Evolutionary conservation across 2,888 invertebrate genomes (phyloP).

Genomic region (Barypeithes pellucidus): DNA sequence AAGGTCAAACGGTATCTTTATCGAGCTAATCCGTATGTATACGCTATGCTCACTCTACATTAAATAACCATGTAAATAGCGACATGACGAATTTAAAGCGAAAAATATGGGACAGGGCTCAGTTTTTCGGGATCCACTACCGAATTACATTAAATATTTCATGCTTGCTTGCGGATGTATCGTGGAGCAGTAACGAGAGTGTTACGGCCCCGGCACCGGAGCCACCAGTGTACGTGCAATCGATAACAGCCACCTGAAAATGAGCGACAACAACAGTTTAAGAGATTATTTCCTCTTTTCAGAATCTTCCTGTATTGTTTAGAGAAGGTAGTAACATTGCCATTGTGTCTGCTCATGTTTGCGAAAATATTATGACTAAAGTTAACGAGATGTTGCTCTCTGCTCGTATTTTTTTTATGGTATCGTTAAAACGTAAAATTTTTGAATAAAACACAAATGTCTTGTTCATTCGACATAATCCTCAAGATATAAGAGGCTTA

Average conservation of each 20-base stretch:
- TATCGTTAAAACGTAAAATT: background rate
- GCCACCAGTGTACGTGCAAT: constrained; percentile 50
- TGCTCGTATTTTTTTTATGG: background rate
- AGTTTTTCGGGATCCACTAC: constrained; percentile 55
- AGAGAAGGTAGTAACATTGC: constrained; percentile 24
- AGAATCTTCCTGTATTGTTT: constrained; percentile 48
- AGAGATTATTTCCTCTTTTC: constrained; percentile 52
- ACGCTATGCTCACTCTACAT: constrained; percentile 46
- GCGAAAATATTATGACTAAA: constrained; percentile 40
- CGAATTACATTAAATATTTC: constrained; percentile 55
- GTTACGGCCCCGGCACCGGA: constrained; percentile 45
- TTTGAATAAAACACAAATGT: background rate
- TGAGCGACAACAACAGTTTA: constrained; percentile 54
- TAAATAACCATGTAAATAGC: constrained; percentile 53
- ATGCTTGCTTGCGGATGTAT: constrained; percentile 54
- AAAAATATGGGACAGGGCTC: constrained; percentile 54
- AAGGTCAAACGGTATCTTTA: constrained; percentile 44
- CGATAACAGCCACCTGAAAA: constrained; percentile 54
- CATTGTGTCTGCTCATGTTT: constrained; percentile 42
- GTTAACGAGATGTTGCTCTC: constrained; percentile 29
- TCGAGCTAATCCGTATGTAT: constrained; percentile 50
- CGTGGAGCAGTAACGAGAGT: constrained; percentile 52
- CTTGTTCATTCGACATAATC: too few relatives aligned
- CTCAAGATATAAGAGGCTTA: too few relatives aligned
- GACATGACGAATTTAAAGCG: constrained; percentile 53